Evolutionary conservation across 2,797 vertebrate species (phyloP).

Genomic region (Tragopan temminckii): DNA sequence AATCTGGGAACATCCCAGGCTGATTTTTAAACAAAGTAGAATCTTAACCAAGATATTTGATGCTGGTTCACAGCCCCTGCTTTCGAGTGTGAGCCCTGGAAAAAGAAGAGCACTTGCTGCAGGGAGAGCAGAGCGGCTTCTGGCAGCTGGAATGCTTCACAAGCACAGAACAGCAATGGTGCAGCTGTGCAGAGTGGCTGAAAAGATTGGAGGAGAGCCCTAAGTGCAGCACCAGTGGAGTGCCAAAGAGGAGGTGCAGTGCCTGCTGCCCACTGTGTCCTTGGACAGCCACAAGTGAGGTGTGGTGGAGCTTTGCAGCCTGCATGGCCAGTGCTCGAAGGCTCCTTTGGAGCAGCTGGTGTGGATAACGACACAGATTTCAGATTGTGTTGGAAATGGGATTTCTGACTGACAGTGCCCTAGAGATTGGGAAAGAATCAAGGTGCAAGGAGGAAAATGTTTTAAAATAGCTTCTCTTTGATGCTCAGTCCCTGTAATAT

Average conservation of each 20-base stretch:
- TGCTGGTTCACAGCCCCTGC: background rate
- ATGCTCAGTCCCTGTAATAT: accelerated
- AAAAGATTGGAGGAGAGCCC: background rate
- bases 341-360: background rate
- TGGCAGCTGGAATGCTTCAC: background rate
- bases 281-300: background rate
- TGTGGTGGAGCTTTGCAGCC: background rate
- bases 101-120: background rate
- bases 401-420: background rate
- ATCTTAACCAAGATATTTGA: background rate
- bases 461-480: background rate
- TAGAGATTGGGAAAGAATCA: background rate
- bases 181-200: background rate
- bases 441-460: background rate
- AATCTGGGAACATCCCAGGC: background rate
- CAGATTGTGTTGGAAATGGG: background rate
- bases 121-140: background rate
- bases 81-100: background rate
- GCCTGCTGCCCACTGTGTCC: background rate
- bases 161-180: background rate
- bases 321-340: background rate
- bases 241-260: background rate
- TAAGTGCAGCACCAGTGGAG: background rate
- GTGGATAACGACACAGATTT: background rate
- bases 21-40: background rate